Evolutionary conservation across 2,113 vertebrate species (phyloP).

Genomic region (Nesoenas mayeri): DNA sequence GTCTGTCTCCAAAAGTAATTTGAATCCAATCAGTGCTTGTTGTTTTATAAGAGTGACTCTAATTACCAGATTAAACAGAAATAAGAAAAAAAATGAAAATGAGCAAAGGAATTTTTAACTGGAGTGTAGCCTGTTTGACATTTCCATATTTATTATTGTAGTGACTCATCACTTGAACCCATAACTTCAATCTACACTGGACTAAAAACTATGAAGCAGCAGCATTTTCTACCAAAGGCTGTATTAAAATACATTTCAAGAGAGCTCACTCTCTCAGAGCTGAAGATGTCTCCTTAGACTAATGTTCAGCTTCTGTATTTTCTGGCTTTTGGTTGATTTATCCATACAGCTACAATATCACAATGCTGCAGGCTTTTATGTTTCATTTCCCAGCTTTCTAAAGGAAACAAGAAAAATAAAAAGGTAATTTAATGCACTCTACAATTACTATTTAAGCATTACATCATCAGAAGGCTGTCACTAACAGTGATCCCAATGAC

Average conservation of each 20-base stretch:
- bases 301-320: conserved; percentile 25
- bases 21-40: not conserved
- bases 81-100: not conserved
- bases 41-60: not conserved
- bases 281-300: conserved; percentile 27
- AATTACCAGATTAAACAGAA: not conserved
- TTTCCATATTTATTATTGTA: not conserved
- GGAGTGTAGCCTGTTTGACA: not conserved
- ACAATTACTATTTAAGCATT: conserved; percentile 43
- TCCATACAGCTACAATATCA: conserved; percentile 6
- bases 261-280: not conserved
- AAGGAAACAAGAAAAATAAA: conserved; percentile 33
- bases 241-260: not conserved
- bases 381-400: conserved; percentile 50
- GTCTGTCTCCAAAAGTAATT: not conserved
- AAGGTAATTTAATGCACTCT: conserved; percentile 19
- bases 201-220: not conserved
- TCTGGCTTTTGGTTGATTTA: conserved; percentile 21
- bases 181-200: not conserved
- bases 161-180: not conserved
- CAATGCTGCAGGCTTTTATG: conserved; percentile 2
- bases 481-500: conserved; percentile 34
- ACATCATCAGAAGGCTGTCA: conserved; percentile 60
- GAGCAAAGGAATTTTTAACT: not conserved
- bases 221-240: not conserved